Evolutionary conservation across 2,113 vertebrate species (phyloP).

Genomic region (Petrocephalus microphthalmus): DNA sequence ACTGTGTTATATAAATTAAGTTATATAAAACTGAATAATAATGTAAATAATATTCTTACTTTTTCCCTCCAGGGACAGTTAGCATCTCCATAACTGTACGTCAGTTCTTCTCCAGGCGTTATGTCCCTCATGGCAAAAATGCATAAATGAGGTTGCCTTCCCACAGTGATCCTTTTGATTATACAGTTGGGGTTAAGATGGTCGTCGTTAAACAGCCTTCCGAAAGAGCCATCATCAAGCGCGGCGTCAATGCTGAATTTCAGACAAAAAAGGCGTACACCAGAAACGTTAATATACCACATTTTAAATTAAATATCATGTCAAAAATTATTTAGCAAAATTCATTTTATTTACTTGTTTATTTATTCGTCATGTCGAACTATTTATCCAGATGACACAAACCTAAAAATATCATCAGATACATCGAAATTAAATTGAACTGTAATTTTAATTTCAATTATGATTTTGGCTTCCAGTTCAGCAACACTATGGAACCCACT

Average conservation of each 20-base stretch:
- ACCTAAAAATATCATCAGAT: background rate
- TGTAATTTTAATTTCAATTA: background rate
- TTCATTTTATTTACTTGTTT: too few relatives aligned
- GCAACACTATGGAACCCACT: too few relatives aligned
- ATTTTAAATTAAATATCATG: too few relatives aligned
- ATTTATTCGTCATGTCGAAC: too few relatives aligned
- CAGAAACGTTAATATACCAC: background rate
- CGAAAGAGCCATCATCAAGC: background rate
- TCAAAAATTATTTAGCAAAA: too few relatives aligned
- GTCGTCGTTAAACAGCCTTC: background rate
- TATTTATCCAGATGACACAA: background rate
- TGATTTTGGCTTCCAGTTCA: background rate
- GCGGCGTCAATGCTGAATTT: background rate
- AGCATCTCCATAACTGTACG: background rate
- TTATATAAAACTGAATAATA: background rate
- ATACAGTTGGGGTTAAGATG: background rate
- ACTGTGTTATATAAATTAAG: too few relatives aligned
- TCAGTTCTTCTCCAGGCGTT: background rate
- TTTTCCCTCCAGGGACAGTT: background rate
- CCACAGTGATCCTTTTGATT: background rate
- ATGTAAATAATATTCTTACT: background rate
- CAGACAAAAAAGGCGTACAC: background rate
- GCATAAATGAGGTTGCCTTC: background rate
- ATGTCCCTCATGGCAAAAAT: background rate
- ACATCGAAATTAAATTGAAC: background rate